These are phyloP conservation scores for Clarias batrachus DNA, from an alignment of 2,113 vertebrate species.

Conservation along the genomic window DNA sequence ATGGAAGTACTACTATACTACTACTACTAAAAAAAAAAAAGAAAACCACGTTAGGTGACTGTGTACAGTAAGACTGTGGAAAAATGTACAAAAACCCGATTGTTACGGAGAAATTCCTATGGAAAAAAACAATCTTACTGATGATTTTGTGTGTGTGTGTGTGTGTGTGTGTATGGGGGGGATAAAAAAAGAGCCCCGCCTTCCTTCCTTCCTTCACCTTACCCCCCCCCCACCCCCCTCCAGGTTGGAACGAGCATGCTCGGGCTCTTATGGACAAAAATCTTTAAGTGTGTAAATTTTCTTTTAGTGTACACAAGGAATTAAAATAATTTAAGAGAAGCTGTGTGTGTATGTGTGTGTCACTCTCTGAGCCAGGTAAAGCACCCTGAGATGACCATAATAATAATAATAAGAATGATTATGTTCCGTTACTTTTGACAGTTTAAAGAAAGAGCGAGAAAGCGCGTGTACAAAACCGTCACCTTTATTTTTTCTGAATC, in stretches of 20 bases:
- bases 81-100: slow-evolving; percentile 74
- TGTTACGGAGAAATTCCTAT: slow-evolving; percentile 89
- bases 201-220: too few species aligned
- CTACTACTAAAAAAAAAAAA: not conserved
- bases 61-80: slow-evolving; percentile 91
- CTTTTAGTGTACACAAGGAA: slow-evolving; percentile 97
- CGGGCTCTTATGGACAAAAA: slow-evolving; percentile 76
- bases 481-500: slow-evolving; percentile 16
- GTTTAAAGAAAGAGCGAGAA: not conserved
- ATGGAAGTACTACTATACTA: slow-evolving; percentile 64
- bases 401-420: too few species aligned
- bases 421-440: not conserved
- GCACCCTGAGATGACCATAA: too few species aligned
- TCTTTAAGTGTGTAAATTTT: slow-evolving; percentile 92
- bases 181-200: slow-evolving; percentile 78
- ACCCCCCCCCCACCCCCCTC: not conserved
- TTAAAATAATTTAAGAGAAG: slow-evolving; percentile 97
- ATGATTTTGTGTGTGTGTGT: slow-evolving; percentile 35
- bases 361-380: not conserved
- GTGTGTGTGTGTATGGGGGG: slow-evolving; percentile 14
- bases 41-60: slow-evolving; percentile 86
- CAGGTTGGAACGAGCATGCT: slow-evolving; percentile 82
- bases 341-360: not conserved
- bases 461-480: not conserved
- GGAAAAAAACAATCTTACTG: slow-evolving; percentile 82